A percentile compares a stretch with the other conserved stretches of the same genome.
These are phyloP conservation scores for Paramormyrops hopkinsi DNA, from an alignment of 2,797 vertebrate genomes.

Conservation along the genomic window DNA sequence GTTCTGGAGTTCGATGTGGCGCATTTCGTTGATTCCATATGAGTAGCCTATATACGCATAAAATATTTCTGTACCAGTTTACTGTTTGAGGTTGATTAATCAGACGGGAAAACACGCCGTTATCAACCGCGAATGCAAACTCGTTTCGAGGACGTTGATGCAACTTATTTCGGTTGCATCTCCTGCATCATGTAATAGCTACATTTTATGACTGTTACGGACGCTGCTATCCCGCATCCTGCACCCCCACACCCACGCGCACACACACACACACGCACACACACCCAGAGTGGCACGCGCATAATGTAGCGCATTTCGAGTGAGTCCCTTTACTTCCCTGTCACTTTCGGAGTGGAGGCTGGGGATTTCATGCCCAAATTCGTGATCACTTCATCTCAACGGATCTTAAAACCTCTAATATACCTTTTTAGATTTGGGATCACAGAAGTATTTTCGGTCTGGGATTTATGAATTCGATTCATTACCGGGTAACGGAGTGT, in stretches of 20 bases:
- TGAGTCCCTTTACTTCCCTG: not conserved
- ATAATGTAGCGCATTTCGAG: not conserved
- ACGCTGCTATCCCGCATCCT: not conserved
- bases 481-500: not conserved
- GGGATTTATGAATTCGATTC: not conserved
- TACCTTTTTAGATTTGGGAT: not conserved
- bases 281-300: not conserved
- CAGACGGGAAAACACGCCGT: not conserved
- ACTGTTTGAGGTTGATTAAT: not conserved
- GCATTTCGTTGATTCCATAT: not conserved
- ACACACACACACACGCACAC: too few relatives aligned
- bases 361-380: not conserved
- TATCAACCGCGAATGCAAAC: not conserved
- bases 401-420: not conserved
- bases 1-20: not conserved
- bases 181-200: not conserved
- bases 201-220: not conserved
- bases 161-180: not conserved
- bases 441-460: not conserved
- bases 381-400: not conserved
- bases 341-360: not conserved
- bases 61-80: not conserved
- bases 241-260: too few relatives aligned
- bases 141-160: not conserved
- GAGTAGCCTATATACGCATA: not conserved